Base-by-base conservation (phyloP, 2,888 invertebrate species). In the Rapana venosa region DNA sequence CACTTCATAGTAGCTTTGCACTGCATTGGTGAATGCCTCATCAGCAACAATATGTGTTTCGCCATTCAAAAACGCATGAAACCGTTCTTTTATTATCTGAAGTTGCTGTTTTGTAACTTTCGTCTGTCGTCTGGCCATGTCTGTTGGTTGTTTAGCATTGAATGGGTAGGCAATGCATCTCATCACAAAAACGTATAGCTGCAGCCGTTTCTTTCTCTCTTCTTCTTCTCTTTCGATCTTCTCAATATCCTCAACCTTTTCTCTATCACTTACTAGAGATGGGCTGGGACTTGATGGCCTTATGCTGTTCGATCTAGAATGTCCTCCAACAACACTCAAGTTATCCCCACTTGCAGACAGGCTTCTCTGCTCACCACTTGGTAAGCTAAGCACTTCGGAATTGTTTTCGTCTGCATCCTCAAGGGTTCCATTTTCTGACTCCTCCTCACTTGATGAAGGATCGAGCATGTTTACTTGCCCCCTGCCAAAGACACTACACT, bases 71-170 rank as follows among this genome's bases (percentile, higher is more conserved):
- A 99, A 95, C 20, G 96, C 98, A 97, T 99, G 98, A 97, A 99
- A 99, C 96, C 99, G 97, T 94, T 98, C 98, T 96, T 98, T 98
- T 95, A 99, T 98, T 81, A 98, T 98, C 96, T 99, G 99, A 93
- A 99, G 97, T 96, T 99, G 99, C 96, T 98, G 98, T 96, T 98
- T 98, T 90, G 98, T 98, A 89, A 99, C 98, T 97, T 99, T 99
- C 90, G 98, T 98, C 96, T 99, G 99, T 92, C 99, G 97, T 88
- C 98, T 97, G 2, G 98, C 98, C 99, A 99, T 98, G 96, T 99
- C 99, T 13, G 99, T 99, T 0, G 99, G 99, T 96, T 99, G 99
- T 96, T 99, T 99, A 20, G 99, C 99, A 97, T 99, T 99, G 97
- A 99, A 99, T 17, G 99, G 99, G 97, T 99, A 99, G 11, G 99